phyloP scores from a whole-genome alignment of 2,888 invertebrate genomes.

The Mantis religiosa region DNA sequence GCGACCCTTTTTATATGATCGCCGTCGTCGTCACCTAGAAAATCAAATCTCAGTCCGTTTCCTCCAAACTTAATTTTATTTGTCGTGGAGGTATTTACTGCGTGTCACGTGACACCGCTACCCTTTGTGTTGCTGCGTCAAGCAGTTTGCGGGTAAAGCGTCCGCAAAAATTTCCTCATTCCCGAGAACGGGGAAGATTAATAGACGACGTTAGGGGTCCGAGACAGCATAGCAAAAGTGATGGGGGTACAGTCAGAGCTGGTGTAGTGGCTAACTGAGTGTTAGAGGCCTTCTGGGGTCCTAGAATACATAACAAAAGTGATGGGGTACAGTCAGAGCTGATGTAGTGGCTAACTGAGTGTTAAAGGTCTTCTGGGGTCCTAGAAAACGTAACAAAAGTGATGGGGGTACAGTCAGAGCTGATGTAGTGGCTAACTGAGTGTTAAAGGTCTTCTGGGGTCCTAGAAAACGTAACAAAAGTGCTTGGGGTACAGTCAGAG shows the following conservation, averaged over 20 bases:
- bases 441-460: not conserved
- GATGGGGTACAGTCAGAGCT: not conserved
- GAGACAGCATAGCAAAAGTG: conserved; percentile 9
- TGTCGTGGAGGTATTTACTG: conserved; percentile 16
- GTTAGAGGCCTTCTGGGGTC: not conserved
- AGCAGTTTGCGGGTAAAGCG: conserved; percentile 17
- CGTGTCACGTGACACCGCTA: conserved; percentile 1
- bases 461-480: too few species aligned
- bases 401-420: not conserved
- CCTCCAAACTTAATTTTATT: conserved; percentile 25
- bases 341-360: not conserved
- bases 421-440: not conserved
- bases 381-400: not conserved
- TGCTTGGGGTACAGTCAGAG: not conserved
- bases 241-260: conserved; percentile 2
- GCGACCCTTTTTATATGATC: conserved; percentile 7
- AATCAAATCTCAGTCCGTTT: conserved; percentile 20
- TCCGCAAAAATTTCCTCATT: conserved; percentile 22
- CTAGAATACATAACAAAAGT: too few species aligned
- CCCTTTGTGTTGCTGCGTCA: conserved; percentile 6
- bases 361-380: not conserved
- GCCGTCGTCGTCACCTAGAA: not conserved
- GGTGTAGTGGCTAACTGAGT: not conserved
- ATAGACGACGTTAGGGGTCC: conserved; percentile 10
- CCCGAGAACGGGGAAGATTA: conserved; percentile 16